Evolutionary conservation across 2,113 vertebrate genomes (phyloP).

Genomic region (Leuciscus idus): DNA sequence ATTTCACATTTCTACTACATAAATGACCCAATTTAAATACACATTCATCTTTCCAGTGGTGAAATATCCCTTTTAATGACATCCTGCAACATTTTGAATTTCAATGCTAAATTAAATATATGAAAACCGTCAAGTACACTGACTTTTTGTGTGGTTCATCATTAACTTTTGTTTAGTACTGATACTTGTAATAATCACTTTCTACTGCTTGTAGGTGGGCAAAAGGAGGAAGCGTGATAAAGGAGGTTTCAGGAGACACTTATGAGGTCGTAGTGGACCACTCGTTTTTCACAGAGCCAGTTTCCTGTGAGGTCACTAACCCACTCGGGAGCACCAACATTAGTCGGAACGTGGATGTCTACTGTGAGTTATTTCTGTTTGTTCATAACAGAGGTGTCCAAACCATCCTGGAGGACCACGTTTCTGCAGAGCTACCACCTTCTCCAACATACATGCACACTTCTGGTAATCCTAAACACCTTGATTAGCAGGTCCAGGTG

Average conservation of each 20-base stretch:
- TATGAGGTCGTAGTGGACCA: constrained; percentile 94
- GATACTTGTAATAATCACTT: not conserved
- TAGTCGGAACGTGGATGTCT: constrained; percentile 95
- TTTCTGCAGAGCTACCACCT: not conserved
- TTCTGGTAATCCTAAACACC: not conserved
- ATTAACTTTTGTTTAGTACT: not conserved
- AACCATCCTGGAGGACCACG: not conserved
- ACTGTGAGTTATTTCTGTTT: constrained; percentile 83
- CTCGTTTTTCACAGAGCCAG: constrained; percentile 92
- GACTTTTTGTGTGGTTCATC: not conserved
- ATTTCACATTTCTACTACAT: too few relatives aligned
- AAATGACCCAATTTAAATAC: too few relatives aligned
- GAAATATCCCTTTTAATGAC: too few relatives aligned
- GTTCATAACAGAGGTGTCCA: not conserved
- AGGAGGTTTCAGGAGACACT: constrained; percentile 88
- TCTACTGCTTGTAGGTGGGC: constrained; percentile 85
- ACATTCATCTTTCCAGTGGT: too few relatives aligned
- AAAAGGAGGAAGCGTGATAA: constrained; percentile 91
- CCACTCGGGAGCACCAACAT: constrained; percentile 95
- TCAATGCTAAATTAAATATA: too few relatives aligned
- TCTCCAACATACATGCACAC: not conserved
- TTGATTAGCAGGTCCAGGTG: not conserved
- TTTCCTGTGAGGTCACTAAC: constrained; percentile 97
- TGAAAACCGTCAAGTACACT: not conserved
- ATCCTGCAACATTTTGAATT: too few relatives aligned